Percentiles rank a stretch among this genome's conserved stretches.
Evolutionary conservation across 2,113 vertebrate genomes (phyloP).

Genomic region (Ailurus styani): DNA sequence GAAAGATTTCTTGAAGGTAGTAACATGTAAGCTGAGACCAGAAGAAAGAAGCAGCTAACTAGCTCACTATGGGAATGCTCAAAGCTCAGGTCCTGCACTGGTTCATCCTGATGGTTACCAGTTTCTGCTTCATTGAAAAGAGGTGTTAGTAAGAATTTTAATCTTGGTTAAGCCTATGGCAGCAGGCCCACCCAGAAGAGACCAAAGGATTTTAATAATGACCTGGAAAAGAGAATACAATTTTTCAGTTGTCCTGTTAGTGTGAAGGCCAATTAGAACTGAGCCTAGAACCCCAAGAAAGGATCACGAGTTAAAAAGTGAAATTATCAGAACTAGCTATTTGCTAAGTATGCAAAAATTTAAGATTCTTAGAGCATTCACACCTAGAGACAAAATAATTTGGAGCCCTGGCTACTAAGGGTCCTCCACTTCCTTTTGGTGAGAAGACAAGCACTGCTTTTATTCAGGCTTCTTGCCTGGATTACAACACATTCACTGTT

Average conservation of each 20-base stretch:
- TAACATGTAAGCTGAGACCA: neutral
- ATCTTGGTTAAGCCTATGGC: neutral
- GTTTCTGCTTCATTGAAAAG: neutral
- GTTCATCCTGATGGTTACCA: neutral
- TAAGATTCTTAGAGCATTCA: neutral
- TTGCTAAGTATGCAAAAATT: neutral
- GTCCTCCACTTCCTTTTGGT: neutral
- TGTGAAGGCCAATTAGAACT: neutral
- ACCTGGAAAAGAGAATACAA: neutral
- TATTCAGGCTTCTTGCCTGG: neutral
- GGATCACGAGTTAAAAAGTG: neutral
- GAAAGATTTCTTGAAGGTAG: neutral
- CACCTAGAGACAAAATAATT: fast-evolving
- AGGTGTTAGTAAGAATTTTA: neutral
- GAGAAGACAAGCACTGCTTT: neutral
- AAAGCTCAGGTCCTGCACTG: neutral
- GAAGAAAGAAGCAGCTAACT: neutral
- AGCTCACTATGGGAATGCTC: neutral
- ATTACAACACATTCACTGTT: neutral
- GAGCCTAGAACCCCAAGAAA: neutral
- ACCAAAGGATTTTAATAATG: neutral
- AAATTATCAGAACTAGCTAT: neutral
- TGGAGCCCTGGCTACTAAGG: neutral
- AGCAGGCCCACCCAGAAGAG: neutral
- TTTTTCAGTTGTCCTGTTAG: neutral